Percentiles rank a stretch among this genome's conserved stretches.
These are phyloP conservation scores for Mnemiopsis leidyi DNA, from an alignment of 37 sponge, comb jelly and placozoan genomes.

Conservation along the genomic window DNA sequence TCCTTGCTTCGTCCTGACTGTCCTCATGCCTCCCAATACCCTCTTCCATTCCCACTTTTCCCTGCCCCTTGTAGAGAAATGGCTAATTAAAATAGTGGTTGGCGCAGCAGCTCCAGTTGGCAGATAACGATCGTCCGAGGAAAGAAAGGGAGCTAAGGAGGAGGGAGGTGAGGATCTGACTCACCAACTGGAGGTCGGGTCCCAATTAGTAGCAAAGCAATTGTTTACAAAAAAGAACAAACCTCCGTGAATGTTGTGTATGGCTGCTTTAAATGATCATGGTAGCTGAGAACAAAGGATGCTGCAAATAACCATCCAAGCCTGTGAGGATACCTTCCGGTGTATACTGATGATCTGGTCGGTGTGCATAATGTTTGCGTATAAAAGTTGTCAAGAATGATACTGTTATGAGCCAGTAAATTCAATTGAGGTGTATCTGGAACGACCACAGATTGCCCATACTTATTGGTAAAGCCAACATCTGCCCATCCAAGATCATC, in stretches of 20 bases:
- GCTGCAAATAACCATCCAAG: not conserved
- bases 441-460: not conserved
- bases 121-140: too few species aligned
- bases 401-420: not conserved
- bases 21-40: too few species aligned
- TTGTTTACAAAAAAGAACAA: not conserved
- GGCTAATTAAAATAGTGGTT: too few species aligned
- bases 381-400: not conserved
- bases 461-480: not conserved
- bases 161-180: too few species aligned
- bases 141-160: too few species aligned
- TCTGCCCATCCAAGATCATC: conserved; percentile 34
- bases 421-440: not conserved
- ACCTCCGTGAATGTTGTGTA: not conserved
- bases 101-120: too few species aligned
- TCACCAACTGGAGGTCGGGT: too few species aligned
- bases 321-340: conserved; percentile 21
- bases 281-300: not conserved
- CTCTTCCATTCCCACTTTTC: too few species aligned
- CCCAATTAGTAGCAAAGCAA: too few species aligned
- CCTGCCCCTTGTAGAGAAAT: too few species aligned
- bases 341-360: not conserved
- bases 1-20: too few species aligned
- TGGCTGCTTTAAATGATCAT: not conserved
- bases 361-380: not conserved